Evolutionary conservation across 2,888 invertebrate species (phyloP), one percentile per base, ranked within the genome.

Genomic region (Pyrgus malvae): DNA sequence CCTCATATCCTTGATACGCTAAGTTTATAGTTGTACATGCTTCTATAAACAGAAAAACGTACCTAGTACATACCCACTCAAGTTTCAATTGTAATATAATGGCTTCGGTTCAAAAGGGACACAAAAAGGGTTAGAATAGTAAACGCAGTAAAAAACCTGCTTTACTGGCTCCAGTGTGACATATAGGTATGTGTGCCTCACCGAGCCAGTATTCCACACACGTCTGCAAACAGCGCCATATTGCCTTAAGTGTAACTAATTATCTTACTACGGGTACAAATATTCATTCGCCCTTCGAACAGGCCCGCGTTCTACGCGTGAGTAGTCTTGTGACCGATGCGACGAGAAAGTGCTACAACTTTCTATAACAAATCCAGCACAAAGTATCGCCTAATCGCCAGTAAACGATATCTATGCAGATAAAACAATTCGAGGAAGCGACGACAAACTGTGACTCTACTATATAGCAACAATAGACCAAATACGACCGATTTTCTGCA

Each of bases 311-410:
- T 21, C 35, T 38, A 16, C 29, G 29, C 49, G 19, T 59, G 55
- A 55, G 57, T 58, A 55, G 57, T 55, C 56, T 64, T 60, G 51
- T 58, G 48, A 57, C 56, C 51, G 44, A 58, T 48, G 49, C 55
- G 51, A 63, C 64, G 80, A 72, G 78, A 81, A 81, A 80, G 80
- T 77, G 68, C 63, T 63, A 67, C 60, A 62, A 74, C 80, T 83
- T 83, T 83, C 81, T 80, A 79, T 62, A 66, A 69, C 68, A 76
- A 69, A 51, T 51, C 63, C 61, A 65, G 63, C 58, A 60, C 67
- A 64, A 51, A 51, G 27, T 35, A 27, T 44, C 35, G 4, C 38
- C 40, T 46, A 54, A 46, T 33, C 46, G 31, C 17, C 17, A 53
- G 6, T 53, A 35, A 19, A 29, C 38, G 38, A 31, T 38, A 23